A percentile compares a stretch with the other conserved stretches of the same genome.
Evolutionary conservation across 2,888 invertebrate species (phyloP).

Genomic region (Adelphocoris suturalis): DNA sequence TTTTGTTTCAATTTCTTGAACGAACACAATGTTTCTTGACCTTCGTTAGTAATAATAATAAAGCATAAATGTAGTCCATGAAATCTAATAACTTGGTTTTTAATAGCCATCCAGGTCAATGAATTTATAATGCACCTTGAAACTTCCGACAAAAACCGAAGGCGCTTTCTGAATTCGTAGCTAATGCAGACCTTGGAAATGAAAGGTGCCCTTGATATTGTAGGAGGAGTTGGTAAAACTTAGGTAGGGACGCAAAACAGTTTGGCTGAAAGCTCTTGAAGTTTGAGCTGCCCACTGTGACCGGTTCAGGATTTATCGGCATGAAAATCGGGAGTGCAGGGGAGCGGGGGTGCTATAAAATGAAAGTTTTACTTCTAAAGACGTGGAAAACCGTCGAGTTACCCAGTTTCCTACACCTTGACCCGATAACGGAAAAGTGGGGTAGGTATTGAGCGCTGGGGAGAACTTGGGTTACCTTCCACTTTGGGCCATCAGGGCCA

Average conservation of each 20-base stretch:
- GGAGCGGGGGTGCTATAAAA: neutral
- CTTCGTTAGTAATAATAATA: too few relatives aligned
- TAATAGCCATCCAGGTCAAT: neutral
- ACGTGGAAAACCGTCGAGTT: slow-evolving; percentile 9
- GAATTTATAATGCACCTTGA: slow-evolving; percentile 45
- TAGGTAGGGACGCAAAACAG: neutral
- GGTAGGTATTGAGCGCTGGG: neutral
- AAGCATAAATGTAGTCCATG: too few relatives aligned
- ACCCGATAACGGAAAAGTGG: slow-evolving; percentile 11
- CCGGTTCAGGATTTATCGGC: neutral
- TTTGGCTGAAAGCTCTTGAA: neutral
- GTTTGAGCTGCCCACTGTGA: neutral
- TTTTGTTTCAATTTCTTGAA: too few relatives aligned
- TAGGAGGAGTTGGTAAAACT: neutral
- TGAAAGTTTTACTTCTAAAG: neutral
- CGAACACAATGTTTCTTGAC: too few relatives aligned
- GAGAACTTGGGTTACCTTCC: neutral
- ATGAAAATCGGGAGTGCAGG: neutral
- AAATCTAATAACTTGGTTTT: too few relatives aligned
- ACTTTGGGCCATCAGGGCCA: neutral
- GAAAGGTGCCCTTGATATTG: neutral
- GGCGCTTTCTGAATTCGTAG: neutral
- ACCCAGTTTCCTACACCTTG: neutral
- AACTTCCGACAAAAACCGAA: neutral
- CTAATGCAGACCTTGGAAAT: neutral